Conservation (phyloP, 2,888 invertebrate species). For the Odontomyia ornata region DNA sequence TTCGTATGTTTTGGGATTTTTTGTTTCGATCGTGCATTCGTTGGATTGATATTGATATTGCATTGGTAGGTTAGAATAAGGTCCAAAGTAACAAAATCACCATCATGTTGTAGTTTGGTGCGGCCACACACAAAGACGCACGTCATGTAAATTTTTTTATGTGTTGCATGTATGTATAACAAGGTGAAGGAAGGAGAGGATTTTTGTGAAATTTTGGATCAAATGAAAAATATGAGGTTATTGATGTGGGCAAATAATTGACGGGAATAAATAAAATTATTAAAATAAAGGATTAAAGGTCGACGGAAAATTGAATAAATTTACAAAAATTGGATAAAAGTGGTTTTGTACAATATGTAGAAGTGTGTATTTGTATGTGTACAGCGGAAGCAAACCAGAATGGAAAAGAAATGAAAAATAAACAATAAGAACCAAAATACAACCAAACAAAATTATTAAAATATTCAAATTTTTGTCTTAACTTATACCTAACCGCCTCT, state of each 20-base stretch:
- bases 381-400: slow-evolving; percentile 47
- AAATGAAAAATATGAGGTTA: not conserved
- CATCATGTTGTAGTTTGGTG: slow-evolving; percentile 35
- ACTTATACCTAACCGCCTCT: slow-evolving; percentile 59
- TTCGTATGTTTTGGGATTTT: not conserved
- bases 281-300: slow-evolving; percentile 16
- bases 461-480: slow-evolving; percentile 44
- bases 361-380: slow-evolving; percentile 40
- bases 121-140: slow-evolving; percentile 45
- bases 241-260: not conserved
- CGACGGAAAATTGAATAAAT: slow-evolving; percentile 4
- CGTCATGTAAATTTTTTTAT: slow-evolving; percentile 18
- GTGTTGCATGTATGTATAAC: slow-evolving; percentile 38
- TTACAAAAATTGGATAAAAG: not conserved
- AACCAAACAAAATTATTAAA: slow-evolving; percentile 57
- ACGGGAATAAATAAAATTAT: slow-evolving; percentile 6
- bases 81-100: slow-evolving; percentile 43
- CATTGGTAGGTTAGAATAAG: slow-evolving; percentile 35
- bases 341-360: slow-evolving; percentile 36
- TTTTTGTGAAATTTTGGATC: not conserved
- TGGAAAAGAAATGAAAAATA: slow-evolving; percentile 48
- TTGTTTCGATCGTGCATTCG: slow-evolving; percentile 30
- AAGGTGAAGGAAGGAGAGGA: not conserved
- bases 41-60: slow-evolving; percentile 10
- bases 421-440: slow-evolving; percentile 57